Percentiles rank a stretch among this genome's conserved stretches.
These are phyloP conservation scores for Lynx canadensis DNA, from an alignment of 2,113 vertebrate genomes.

Conservation along the genomic window DNA sequence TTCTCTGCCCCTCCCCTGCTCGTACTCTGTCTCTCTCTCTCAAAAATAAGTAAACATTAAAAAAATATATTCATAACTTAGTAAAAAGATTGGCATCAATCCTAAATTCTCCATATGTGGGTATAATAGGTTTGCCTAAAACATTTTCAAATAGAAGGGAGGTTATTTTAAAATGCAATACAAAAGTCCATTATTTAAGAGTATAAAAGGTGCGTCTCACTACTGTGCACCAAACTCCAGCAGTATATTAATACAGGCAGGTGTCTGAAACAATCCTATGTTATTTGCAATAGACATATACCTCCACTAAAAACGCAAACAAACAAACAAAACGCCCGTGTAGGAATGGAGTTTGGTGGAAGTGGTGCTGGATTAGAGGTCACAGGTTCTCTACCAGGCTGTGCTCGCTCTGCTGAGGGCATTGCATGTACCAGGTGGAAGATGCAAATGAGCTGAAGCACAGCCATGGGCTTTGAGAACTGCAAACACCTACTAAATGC, in stretches of 20 bases:
- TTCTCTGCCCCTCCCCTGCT: too few species aligned
- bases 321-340: neutral
- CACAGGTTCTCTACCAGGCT: neutral
- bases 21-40: too few species aligned
- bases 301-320: neutral
- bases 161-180: constrained; percentile 31
- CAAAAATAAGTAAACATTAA: neutral
- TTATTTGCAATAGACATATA: neutral
- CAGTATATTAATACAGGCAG: constrained; percentile 5
- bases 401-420: neutral
- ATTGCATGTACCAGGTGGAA: neutral
- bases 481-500: neutral
- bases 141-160: constrained; percentile 38
- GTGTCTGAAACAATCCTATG: neutral
- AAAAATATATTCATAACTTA: neutral
- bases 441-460: neutral
- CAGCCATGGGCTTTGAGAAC: neutral
- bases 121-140: constrained; percentile 45
- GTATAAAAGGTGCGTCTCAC: neutral
- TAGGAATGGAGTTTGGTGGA: neutral
- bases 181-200: neutral
- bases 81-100: constrained; percentile 30
- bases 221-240: neutral
- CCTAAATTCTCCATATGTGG: constrained; percentile 28
- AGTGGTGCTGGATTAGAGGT: neutral